These are phyloP conservation scores for Scaptomyza pallida DNA, from an alignment of 1,140 invertebrate genomes.

Conservation along the genomic window DNA sequence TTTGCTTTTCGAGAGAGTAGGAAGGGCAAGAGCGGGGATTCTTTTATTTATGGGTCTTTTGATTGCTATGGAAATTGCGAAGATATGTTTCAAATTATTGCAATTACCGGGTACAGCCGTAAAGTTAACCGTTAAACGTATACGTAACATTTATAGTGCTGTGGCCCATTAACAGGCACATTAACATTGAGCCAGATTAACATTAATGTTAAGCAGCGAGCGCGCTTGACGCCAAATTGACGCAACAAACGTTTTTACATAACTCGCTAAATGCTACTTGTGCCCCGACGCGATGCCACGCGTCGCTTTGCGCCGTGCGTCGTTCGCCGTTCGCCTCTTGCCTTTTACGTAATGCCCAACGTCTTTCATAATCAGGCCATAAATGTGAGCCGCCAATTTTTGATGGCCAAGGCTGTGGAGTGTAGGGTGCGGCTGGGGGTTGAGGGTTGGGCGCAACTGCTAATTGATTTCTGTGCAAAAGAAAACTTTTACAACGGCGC, in stretches of 20 bases:
- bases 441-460: not conserved
- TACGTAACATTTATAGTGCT: conserved; percentile 8
- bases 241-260: conserved; percentile 20
- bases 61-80: conserved; percentile 41
- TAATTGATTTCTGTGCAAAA: conserved; percentile 48
- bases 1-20: too few relatives aligned
- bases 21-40: too few relatives aligned
- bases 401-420: not conserved
- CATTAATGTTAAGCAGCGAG: conserved; percentile 11
- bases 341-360: conserved; percentile 22
- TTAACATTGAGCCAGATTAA: conserved; percentile 35
- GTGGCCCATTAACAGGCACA: conserved; percentile 22
- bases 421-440: too few relatives aligned
- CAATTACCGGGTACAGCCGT: conserved; percentile 21
- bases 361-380: conserved; percentile 46
- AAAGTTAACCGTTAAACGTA: too few relatives aligned
- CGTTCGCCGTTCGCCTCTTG: too few relatives aligned
- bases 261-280: conserved; percentile 1
- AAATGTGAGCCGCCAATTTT: conserved; percentile 39
- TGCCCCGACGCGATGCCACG: too few relatives aligned
- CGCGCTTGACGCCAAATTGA: conserved; percentile 2
- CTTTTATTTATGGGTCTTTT: conserved; percentile 39
- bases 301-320: too few relatives aligned
- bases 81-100: conserved; percentile 46
- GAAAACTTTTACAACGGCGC: conserved; percentile 35